Conservation (phyloP, 2,888 invertebrate genomes). For the Ennomos erosarius region DNA sequence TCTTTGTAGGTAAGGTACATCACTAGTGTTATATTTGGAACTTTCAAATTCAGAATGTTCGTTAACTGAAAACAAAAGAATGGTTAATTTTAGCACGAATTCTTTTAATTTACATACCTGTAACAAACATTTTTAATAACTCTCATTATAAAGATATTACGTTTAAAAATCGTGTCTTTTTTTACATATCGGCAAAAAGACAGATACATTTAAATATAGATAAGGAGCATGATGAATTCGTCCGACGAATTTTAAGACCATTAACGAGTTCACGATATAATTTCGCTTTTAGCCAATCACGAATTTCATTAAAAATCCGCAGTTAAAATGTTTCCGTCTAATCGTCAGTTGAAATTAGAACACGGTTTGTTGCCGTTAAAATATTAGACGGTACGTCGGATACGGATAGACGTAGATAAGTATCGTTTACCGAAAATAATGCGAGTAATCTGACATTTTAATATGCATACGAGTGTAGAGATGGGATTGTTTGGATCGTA, state of each 20-base stretch:
- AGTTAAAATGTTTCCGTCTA: constrained; percentile 14
- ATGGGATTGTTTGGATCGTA: too few species aligned
- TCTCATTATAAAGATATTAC: not conserved
- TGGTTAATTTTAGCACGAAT: too few species aligned
- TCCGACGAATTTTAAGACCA: constrained; percentile 68
- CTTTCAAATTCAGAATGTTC: not conserved
- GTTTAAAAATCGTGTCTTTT: not conserved
- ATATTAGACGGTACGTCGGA: constrained; percentile 75
- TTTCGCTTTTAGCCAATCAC: constrained; percentile 67
- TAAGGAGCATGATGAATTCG: constrained; percentile 66
- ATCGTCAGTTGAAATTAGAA: constrained; percentile 71
- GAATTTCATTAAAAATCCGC: constrained; percentile 65
- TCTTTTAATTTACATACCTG: too few species aligned
- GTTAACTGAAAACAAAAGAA: too few species aligned
- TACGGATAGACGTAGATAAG: constrained; percentile 73
- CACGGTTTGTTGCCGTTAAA: constrained; percentile 63
- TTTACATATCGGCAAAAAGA: not conserved
- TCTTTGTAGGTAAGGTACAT: not conserved
- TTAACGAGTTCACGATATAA: constrained; percentile 64
- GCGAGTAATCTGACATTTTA: constrained; percentile 76
- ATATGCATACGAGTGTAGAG: constrained; percentile 39
- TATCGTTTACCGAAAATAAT: constrained; percentile 82
- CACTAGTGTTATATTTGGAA: constrained; percentile 28
- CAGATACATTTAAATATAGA: constrained; percentile 11
- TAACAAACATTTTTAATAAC: too few species aligned